Evolutionary conservation across 1,140 invertebrate genomes (phyloP).

Genomic region (Brachionus koreanus): DNA sequence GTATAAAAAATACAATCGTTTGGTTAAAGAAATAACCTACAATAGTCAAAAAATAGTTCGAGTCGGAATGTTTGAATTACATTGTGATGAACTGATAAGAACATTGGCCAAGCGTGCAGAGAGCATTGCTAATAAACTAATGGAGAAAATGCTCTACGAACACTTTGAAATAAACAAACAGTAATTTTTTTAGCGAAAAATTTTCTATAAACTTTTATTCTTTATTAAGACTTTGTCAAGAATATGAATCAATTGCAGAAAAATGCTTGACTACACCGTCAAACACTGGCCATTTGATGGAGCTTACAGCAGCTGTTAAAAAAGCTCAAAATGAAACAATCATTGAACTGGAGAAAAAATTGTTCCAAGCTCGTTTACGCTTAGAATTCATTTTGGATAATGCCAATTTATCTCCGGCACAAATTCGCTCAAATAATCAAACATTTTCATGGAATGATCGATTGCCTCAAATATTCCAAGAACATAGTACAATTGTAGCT

Average conservation of each 20-base stretch:
- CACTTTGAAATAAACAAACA: slow-evolving; percentile 73
- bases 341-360: slow-evolving; percentile 69
- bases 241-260: slow-evolving; percentile 76
- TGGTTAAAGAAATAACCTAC: slow-evolving; percentile 57
- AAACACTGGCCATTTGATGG: slow-evolving; percentile 79
- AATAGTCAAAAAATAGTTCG: slow-evolving; percentile 61
- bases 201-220: background rate
- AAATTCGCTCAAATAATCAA: slow-evolving; percentile 72
- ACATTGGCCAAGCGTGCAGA: slow-evolving; percentile 68
- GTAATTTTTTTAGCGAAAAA: slow-evolving; percentile 57
- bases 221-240: slow-evolving; percentile 69
- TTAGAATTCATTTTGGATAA: slow-evolving; percentile 76
- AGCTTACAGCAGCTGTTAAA: slow-evolving; percentile 71
- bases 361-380: slow-evolving; percentile 64
- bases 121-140: slow-evolving; percentile 67
- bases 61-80: slow-evolving; percentile 79
- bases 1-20: slow-evolving; percentile 54
- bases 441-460: slow-evolving; percentile 79
- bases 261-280: slow-evolving; percentile 72
- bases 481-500: slow-evolving; percentile 72
- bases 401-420: slow-evolving; percentile 69
- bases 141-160: slow-evolving; percentile 70
- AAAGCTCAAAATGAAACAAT: slow-evolving; percentile 70
- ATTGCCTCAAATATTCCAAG: slow-evolving; percentile 74
- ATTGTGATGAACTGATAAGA: slow-evolving; percentile 73